These are phyloP conservation scores for Dusona sp. DNA, from an alignment of 2,888 invertebrate genomes.

Conservation along the genomic window DNA sequence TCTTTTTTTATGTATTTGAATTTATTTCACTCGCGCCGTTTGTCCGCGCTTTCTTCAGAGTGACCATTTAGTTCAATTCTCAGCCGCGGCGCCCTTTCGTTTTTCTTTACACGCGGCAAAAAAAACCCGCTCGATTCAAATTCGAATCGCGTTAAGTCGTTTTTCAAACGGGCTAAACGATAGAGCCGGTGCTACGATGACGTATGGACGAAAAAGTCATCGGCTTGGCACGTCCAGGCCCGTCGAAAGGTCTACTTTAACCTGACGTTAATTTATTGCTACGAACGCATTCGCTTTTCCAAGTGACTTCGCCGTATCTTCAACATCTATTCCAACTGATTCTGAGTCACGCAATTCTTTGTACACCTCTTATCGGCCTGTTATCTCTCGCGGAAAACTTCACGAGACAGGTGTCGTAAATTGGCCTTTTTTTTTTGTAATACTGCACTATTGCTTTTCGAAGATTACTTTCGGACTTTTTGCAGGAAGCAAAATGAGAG, in stretches of 20 bases:
- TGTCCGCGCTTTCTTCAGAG: background rate
- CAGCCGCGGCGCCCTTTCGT: background rate
- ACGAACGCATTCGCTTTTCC: background rate
- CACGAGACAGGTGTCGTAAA: conserved; percentile 20
- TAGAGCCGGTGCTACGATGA: conserved; percentile 23
- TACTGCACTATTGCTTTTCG: background rate
- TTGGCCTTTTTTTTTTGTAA: conserved; percentile 6
- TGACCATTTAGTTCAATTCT: background rate
- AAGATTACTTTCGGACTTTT: background rate
- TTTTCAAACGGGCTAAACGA: background rate
- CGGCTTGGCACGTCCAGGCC: conserved; percentile 51
- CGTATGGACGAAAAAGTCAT: conserved; percentile 23
- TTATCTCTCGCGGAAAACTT: conserved; percentile 41
- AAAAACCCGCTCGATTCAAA: background rate
- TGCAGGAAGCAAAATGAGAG: background rate
- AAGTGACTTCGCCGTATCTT: background rate
- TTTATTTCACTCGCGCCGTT: background rate
- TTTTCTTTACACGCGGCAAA: background rate
- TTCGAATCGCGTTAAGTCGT: background rate
- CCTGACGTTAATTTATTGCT: conserved; percentile 22
- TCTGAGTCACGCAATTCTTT: conserved; percentile 1
- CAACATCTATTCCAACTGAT: background rate
- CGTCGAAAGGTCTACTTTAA: conserved; percentile 29
- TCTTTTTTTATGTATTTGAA: background rate
- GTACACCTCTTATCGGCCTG: conserved; percentile 24